Conservation (phyloP, 1,140 invertebrate species). For the Neodiprion fabricii region DNA sequence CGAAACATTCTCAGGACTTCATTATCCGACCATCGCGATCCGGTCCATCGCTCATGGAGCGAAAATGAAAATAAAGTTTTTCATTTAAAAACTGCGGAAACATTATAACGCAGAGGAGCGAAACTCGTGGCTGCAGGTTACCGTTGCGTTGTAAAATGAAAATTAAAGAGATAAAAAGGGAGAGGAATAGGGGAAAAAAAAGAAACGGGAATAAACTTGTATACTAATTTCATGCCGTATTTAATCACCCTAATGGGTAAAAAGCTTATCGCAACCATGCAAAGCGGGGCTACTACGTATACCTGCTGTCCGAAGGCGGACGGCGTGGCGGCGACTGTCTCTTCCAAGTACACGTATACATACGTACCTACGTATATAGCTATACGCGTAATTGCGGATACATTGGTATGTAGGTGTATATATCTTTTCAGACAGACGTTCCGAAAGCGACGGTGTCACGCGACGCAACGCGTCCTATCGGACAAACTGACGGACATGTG, state of each 20-base stretch:
- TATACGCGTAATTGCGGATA: too few relatives aligned
- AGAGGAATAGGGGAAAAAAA: slow-evolving; percentile 21
- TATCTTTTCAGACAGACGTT: neutral
- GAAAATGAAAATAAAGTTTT: too few relatives aligned
- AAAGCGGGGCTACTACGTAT: slow-evolving; percentile 28
- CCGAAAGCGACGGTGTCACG: neutral
- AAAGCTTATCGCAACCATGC: slow-evolving; percentile 49
- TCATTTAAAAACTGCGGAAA: neutral
- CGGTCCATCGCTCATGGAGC: too few relatives aligned
- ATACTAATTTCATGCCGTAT: slow-evolving; percentile 29
- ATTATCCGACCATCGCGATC: too few relatives aligned
- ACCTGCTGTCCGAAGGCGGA: neutral
- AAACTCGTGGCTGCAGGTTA: slow-evolving; percentile 25
- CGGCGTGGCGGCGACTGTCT: neutral
- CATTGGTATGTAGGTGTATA: too few relatives aligned
- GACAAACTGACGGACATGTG: slow-evolving; percentile 1
- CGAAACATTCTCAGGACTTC: too few relatives aligned
- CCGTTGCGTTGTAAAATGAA: slow-evolving; percentile 35
- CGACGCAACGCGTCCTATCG: neutral
- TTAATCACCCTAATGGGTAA: slow-evolving; percentile 56
- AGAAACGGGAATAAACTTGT: slow-evolving; percentile 29
- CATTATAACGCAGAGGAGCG: neutral
- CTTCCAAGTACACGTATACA: neutral
- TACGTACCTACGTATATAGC: neutral
- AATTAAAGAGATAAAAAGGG: slow-evolving; percentile 35